Evolutionary conservation across 2,113 vertebrate genomes (phyloP).

Genomic region (Rhinoptilus africanus): DNA sequence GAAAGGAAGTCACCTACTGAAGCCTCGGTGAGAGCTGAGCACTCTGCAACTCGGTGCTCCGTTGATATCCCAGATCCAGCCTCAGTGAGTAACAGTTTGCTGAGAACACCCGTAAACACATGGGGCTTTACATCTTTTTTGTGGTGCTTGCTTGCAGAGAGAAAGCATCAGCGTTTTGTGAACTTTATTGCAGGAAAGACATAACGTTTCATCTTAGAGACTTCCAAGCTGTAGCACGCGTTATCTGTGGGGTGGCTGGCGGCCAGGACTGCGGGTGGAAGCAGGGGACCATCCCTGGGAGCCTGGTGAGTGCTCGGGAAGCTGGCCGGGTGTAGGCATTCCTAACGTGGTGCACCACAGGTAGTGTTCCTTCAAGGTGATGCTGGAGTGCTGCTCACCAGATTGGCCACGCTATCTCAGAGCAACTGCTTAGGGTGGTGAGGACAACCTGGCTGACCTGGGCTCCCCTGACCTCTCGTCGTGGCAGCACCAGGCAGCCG

Average conservation of each 20-base stretch:
- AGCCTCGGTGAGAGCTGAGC: background rate
- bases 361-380: background rate
- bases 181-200: conserved; percentile 1
- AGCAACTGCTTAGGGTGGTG: background rate
- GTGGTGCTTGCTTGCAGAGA: background rate
- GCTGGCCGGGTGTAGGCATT: background rate
- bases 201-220: background rate
- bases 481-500: background rate
- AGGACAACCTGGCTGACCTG: background rate
- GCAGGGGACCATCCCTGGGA: background rate
- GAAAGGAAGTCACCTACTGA: background rate
- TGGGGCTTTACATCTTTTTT: background rate
- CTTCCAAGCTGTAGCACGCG: accelerated
- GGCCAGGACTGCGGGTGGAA: background rate
- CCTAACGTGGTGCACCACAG: background rate
- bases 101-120: background rate
- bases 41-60: background rate
- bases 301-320: background rate
- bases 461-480: background rate
- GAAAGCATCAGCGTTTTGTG: background rate
- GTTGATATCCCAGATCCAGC: background rate
- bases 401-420: background rate
- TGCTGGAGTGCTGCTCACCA: background rate
- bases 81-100: background rate
- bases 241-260: background rate